Evolutionary conservation across 2,113 vertebrate species (phyloP).

Genomic region (Dolichallabes microphthalmus): DNA sequence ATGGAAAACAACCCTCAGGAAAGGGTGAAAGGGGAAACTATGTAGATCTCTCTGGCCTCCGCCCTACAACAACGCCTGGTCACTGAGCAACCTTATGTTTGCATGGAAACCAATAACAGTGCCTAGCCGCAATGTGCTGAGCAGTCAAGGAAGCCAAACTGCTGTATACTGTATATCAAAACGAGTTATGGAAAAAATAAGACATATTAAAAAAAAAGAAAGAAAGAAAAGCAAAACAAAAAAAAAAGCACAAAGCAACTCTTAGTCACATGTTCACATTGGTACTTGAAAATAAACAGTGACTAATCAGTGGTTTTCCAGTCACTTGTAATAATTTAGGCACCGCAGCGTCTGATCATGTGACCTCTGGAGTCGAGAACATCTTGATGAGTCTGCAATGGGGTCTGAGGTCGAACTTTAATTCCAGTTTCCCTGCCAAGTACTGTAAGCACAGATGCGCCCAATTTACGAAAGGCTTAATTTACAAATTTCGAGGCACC

Average conservation of each 20-base stretch:
- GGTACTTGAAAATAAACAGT: conserved; percentile 26
- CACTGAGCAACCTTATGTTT: conserved; percentile 34
- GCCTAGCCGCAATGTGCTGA: conserved; percentile 4
- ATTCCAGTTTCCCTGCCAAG: not conserved
- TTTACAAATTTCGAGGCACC: not conserved
- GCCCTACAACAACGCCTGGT: conserved; percentile 12
- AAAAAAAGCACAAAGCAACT: not conserved
- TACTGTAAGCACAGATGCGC: not conserved
- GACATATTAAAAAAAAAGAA: not conserved
- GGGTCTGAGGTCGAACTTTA: not conserved
- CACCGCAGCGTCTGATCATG: not conserved
- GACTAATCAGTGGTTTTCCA: conserved; percentile 21
- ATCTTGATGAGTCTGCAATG: not conserved
- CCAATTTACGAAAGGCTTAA: not conserved
- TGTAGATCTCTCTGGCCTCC: conserved; percentile 36
- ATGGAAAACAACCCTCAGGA: not conserved
- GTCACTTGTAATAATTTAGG: not conserved
- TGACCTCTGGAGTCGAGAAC: not conserved
- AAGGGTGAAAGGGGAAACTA: conserved; percentile 33
- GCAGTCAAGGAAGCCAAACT: not conserved
- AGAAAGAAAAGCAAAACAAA: not conserved
- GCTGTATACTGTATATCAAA: not conserved
- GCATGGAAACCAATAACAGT: conserved; percentile 38
- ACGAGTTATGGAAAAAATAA: not conserved
- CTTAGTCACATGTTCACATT: not conserved